Conservation (phyloP, 2,113 vertebrate genomes). For the Rhynchomys soricoides region DNA sequence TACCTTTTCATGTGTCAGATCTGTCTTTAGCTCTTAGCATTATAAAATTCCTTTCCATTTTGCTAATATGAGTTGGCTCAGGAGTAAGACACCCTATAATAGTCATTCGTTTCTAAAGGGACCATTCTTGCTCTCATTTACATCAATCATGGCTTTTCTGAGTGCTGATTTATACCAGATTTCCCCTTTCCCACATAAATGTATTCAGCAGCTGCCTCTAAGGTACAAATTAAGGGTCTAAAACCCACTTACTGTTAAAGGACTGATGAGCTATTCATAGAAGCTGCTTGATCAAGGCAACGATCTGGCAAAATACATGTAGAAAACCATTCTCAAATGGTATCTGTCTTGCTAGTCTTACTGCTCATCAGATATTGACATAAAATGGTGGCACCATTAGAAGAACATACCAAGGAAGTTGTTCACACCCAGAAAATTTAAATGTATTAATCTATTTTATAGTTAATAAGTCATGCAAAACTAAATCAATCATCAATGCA, state of each 20-base stretch:
- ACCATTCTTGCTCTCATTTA: slow-evolving; percentile 54
- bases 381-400: slow-evolving; percentile 17
- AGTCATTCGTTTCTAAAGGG: slow-evolving; percentile 17
- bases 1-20: background rate
- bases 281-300: slow-evolving; percentile 37
- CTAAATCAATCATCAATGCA: background rate
- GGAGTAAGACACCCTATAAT: slow-evolving; percentile 38
- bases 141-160: slow-evolving; percentile 62
- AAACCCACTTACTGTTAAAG: slow-evolving; percentile 59
- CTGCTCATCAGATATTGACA: slow-evolving; percentile 49
- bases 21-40: background rate
- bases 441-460: background rate
- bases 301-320: background rate
- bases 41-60: slow-evolving; percentile 44
- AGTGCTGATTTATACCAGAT: slow-evolving; percentile 50
- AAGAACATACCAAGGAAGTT: background rate
- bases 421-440: background rate
- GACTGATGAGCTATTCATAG: slow-evolving; percentile 72
- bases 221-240: slow-evolving; percentile 67
- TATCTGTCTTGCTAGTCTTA: background rate
- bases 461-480: slow-evolving; percentile 31
- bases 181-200: slow-evolving; percentile 37
- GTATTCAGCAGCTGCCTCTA: slow-evolving; percentile 53
- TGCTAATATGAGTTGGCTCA: background rate
- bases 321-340: slow-evolving; percentile 47